Evolutionary conservation across 1,140 invertebrate genomes (phyloP).

Genomic region (Acromyrmex heyeri): DNA sequence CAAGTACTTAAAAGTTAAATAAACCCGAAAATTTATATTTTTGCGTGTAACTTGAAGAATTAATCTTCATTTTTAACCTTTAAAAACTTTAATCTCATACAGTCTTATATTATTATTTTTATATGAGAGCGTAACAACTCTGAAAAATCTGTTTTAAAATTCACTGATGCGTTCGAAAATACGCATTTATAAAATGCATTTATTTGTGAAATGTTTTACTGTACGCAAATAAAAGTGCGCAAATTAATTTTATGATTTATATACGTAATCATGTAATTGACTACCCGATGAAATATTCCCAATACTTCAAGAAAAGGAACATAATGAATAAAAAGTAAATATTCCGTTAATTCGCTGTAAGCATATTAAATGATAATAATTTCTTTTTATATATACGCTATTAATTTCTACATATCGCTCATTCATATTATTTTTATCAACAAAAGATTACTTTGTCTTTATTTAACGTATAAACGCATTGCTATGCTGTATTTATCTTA

Average conservation of each 20-base stretch:
- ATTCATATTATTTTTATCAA: neutral
- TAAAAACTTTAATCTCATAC: neutral
- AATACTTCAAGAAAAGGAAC: neutral
- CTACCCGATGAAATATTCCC: neutral
- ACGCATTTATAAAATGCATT: neutral
- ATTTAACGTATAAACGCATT: neutral
- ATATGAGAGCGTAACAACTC: neutral
- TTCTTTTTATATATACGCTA: neutral
- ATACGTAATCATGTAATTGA: neutral
- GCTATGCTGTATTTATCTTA: neutral
- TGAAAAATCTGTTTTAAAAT: constrained; percentile 37
- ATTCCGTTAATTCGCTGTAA: neutral
- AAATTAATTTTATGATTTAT: constrained; percentile 25
- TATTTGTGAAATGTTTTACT: neutral
- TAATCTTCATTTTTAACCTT: too few relatives aligned
- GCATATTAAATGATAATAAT: neutral
- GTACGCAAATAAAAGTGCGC: neutral
- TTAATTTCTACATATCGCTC: neutral
- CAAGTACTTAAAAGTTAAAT: neutral
- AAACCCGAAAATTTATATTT: neutral
- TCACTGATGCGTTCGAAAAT: neutral
- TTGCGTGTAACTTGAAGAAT: neutral
- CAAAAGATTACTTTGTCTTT: neutral
- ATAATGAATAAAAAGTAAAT: neutral
- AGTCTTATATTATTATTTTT: neutral